Evolutionary conservation across 2,888 invertebrate genomes (phyloP), one percentile per base, ranked within the genome.

Genomic region (Mycogona germanica): DNA sequence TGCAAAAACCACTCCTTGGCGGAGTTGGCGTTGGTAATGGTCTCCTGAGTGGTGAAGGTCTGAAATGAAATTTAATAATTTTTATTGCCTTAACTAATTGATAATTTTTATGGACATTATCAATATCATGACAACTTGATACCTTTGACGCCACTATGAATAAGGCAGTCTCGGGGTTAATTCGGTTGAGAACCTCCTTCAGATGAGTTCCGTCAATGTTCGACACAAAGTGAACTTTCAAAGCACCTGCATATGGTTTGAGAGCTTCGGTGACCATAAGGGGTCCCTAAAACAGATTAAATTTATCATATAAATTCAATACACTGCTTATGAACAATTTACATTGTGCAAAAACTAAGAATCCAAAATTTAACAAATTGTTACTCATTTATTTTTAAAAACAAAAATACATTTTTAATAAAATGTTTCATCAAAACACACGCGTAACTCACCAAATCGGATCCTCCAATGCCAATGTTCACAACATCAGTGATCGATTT

Each of bases 141-240:
- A 72, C 72, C 67, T 99, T 99, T 2, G 97, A 97, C 0, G 98
- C 98, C 66, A 99, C 88, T 68, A 99, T 95, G 73, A 99, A 99
- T 40, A 99, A 75, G 1, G 88, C 85, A 0, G 95, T 93, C 72
- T 96, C 96, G 0, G 95, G 84, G 72, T 86, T 78, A 28, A 98
- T 74, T 61, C 82, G 82, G 67, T 89, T 91, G 57, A 97, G 74
- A 3, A 88, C 87, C 71, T 96, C 93, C 0, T 89, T 92, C 64
- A 98, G 73, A 70, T 99, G 98, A 3, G 98, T 98, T 45, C 98
- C 98, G 74, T 99, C 98, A 65, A 99, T 92, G 70, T 99, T 99
- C 2, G 97, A 97, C 0, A 98, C 95, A 72, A 98, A 99, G 70
- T 99, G 95, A 46, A 82, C 76, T 61, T 81, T 81, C 3, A 95